Conservation (phyloP, 2,888 invertebrate genomes). For the Erannis defoliaria region DNA sequence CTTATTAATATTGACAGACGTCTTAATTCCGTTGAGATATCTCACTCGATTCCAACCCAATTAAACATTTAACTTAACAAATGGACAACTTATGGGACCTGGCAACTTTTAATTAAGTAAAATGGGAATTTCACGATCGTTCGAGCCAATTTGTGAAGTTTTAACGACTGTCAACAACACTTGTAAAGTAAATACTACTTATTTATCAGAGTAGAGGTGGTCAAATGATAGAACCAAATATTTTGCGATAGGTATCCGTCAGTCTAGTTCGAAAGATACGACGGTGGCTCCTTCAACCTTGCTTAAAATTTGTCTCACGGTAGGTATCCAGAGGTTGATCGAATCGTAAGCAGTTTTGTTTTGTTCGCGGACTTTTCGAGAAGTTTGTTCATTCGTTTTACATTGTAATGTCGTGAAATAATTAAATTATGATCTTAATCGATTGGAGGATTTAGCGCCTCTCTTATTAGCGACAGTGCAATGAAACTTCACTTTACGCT, state of each 20-base stretch:
- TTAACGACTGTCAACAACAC: constrained; percentile 67
- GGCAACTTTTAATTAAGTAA: constrained; percentile 79
- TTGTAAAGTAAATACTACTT: not conserved
- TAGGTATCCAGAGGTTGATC: constrained; percentile 27
- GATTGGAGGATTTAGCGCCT: too few species aligned
- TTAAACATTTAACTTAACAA: constrained; percentile 41
- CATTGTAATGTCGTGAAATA: constrained; percentile 8
- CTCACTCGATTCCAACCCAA: constrained; percentile 36
- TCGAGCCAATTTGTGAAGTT: constrained; percentile 74
- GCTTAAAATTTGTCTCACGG: not conserved
- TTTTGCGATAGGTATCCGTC: not conserved
- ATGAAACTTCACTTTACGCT: too few species aligned
- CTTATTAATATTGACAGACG: not conserved
- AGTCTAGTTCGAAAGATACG: not conserved
- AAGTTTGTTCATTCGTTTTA: constrained; percentile 14
- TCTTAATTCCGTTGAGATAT: constrained; percentile 24
- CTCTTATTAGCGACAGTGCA: not conserved
- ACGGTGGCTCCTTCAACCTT: not conserved
- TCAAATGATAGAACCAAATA: not conserved
- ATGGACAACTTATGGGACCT: constrained; percentile 38
- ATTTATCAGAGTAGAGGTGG: not conserved
- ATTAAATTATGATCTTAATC: not conserved
- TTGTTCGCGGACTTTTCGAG: constrained; percentile 17
- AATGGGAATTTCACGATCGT: constrained; percentile 67
- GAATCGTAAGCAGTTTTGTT: constrained; percentile 30